Percentiles rank a stretch among this genome's conserved stretches.
phyloP scores from a whole-genome alignment of 2,888 invertebrate species.

The Dusona sp. region DNA sequence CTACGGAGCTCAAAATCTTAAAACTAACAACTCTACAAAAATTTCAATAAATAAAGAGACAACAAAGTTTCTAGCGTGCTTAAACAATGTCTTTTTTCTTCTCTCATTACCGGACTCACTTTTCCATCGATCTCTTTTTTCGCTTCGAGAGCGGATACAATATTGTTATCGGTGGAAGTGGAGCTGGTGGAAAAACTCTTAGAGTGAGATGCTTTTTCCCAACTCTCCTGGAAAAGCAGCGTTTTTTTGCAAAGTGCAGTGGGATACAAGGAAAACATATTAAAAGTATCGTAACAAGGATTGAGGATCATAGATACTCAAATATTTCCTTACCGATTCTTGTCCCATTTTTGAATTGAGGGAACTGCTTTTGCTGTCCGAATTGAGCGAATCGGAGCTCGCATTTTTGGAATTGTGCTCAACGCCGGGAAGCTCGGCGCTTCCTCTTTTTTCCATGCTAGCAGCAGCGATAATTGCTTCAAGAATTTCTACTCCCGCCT shows the following conservation, averaged over 20 bases:
- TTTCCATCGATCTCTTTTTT: conserved; percentile 85
- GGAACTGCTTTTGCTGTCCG: conserved; percentile 94
- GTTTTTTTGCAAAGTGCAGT: neutral
- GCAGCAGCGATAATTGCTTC: conserved; percentile 55
- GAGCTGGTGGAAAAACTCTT: conserved; percentile 89
- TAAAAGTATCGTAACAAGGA: neutral
- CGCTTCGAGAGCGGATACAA: conserved; percentile 86
- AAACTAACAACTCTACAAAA: neutral
- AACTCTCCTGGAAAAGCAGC: conserved; percentile 85
- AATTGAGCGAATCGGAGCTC: conserved; percentile 92
- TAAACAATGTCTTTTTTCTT: conserved; percentile 10
- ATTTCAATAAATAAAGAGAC: neutral
- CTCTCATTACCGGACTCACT: conserved; percentile 78
- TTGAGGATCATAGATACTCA: neutral
- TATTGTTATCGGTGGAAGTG: conserved; percentile 88
- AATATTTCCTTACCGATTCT: conserved; percentile 87
- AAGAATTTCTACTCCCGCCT: conserved; percentile 64
- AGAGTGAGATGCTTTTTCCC: conserved; percentile 88
- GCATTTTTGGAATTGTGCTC: conserved; percentile 91
- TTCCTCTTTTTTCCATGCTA: conserved; percentile 88
- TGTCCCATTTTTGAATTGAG: conserved; percentile 93
- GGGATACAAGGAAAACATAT: neutral
- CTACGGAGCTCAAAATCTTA: neutral
- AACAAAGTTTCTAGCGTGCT: conserved; percentile 41
- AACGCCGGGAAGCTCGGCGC: conserved; percentile 88